These are phyloP conservation scores for Aleiodes leptofemur DNA, from an alignment of 2,888 invertebrate species.

Conservation along the genomic window DNA sequence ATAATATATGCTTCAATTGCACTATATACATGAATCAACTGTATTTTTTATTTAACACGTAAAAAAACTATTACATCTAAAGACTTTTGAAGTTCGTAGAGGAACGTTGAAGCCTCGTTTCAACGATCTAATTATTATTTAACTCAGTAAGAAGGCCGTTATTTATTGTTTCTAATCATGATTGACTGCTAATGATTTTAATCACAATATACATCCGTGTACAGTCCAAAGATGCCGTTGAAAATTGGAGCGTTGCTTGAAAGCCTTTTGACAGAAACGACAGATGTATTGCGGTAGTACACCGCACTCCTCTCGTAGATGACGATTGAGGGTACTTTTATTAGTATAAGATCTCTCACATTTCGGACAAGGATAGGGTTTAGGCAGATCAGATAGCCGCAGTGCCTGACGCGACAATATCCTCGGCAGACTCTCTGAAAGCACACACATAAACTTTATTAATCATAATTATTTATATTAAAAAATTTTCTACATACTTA, in stretches of 20 bases:
- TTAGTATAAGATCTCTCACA: constrained; percentile 72
- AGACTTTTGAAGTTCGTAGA: constrained; percentile 4
- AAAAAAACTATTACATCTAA: constrained; percentile 46
- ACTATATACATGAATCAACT: constrained; percentile 37
- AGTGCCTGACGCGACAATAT: constrained; percentile 5
- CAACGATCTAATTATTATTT: background rate
- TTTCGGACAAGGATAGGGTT: constrained; percentile 62
- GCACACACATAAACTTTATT: constrained; percentile 28
- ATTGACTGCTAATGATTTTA: background rate
- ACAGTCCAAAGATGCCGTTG: constrained; percentile 67
- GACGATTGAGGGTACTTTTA: constrained; percentile 80
- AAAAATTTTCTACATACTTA: constrained; percentile 44
- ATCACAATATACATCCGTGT: constrained; percentile 59
- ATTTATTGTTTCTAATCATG: background rate
- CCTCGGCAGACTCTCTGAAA: constrained; percentile 35
- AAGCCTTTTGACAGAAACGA: constrained; percentile 66
- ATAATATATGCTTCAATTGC: background rate
- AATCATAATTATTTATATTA: background rate
- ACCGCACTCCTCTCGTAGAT: constrained; percentile 72
- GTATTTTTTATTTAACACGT: constrained; percentile 44
- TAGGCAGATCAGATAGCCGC: constrained; percentile 35
- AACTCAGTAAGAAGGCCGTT: background rate
- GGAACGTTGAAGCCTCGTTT: background rate
- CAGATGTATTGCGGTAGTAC: constrained; percentile 66
- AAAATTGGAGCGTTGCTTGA: constrained; percentile 68